Base-by-base conservation (phyloP, 2,113 vertebrate genomes). In the Cryptoleucopteryx plumbea region DNA sequence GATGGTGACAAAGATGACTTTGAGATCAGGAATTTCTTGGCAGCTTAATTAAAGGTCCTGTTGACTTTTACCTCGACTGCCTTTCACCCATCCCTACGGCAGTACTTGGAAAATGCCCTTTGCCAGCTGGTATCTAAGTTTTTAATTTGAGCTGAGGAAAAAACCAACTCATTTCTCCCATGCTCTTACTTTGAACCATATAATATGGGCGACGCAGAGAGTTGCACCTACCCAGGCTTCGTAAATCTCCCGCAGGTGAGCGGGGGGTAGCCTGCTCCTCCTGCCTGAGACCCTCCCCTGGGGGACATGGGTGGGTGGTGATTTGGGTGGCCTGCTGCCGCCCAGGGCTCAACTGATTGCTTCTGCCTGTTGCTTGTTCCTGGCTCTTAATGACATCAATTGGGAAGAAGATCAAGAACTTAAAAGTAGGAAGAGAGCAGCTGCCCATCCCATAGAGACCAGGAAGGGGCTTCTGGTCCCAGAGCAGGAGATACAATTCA, bases 141-240 rank as follows among this genome's bases (percentile, higher is more conserved):
- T 67, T 78, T 67, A 63, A 58, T 67, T 59, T 55, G n/a, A 82
- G 43, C 58, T 38, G 42, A 72, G 74, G 12, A 4, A 50, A 58
- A 48, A 7, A 4, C 0, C 19, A 48, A 8, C 31, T 89, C 3
- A 1, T 62, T 67, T 77, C 22, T 63, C 15, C 52, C 25, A 17
- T 1, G 2, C 12, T 48, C 43, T 79, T 61, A 36, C 23, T 61
- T 56, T 81, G 77, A 85, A 43, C 31, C 2, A 0, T 20, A 2
- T 26, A 48, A 59, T 3, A 10, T 25, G 1, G 1, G 12, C 0
- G 2, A 38, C 0, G 1, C 40, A 40, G 58, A 43, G 34, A 58
- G 34, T 48, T 61, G 27, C 17, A 43, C 36, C 32, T 50, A 15
- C 47, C 40, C 3, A 10, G n/a, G 40, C 56, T 72, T 89, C 63